These are phyloP conservation scores for Patella vulgata DNA, from an alignment of 1,140 invertebrate species.

Conservation along the genomic window DNA sequence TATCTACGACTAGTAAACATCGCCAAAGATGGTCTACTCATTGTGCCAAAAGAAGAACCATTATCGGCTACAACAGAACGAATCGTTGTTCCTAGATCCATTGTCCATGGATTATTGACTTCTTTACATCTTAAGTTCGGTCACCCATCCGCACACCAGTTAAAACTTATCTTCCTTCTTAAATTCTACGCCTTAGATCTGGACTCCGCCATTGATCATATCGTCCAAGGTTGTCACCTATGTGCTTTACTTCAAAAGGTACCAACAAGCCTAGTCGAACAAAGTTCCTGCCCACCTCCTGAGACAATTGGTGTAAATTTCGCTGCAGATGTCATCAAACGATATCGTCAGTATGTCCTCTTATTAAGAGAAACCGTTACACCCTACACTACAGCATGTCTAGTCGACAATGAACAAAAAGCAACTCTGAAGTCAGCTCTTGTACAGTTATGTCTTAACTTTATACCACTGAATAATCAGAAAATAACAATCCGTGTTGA, in stretches of 20 bases:
- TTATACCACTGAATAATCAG: conserved; percentile 19
- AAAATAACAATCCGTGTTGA: conserved; percentile 14
- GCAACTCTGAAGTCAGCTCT: conserved; percentile 12
- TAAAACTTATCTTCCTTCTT: conserved; percentile 9
- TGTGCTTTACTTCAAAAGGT: conserved; percentile 18
- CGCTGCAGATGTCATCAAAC: conserved; percentile 22
- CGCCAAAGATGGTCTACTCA: conserved; percentile 20
- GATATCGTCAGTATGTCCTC: conserved; percentile 13
- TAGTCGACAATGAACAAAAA: conserved; percentile 20
- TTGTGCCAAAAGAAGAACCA: conserved; percentile 12
- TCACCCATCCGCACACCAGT: conserved; percentile 27
- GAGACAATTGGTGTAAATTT: conserved; percentile 21
- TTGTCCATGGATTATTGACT: conserved; percentile 31
- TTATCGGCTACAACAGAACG: conserved; percentile 12
- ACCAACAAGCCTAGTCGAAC: conserved; percentile 10
- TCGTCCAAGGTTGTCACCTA: conserved; percentile 7
- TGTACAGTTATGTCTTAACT: background rate
- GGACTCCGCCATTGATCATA: conserved; percentile 7
- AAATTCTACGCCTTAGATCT: conserved; percentile 28
- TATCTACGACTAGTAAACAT: conserved; percentile 21
- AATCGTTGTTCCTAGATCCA: conserved; percentile 29
- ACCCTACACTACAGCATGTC: conserved; percentile 15
- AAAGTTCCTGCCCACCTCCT: conserved; percentile 8
- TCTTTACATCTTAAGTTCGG: conserved; percentile 29
- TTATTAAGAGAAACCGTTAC: conserved; percentile 20